A percentile compares a stretch with the other conserved stretches of the same genome.
Conservation (phyloP, 1,140 invertebrate species). For the Eueides isabella region DNA sequence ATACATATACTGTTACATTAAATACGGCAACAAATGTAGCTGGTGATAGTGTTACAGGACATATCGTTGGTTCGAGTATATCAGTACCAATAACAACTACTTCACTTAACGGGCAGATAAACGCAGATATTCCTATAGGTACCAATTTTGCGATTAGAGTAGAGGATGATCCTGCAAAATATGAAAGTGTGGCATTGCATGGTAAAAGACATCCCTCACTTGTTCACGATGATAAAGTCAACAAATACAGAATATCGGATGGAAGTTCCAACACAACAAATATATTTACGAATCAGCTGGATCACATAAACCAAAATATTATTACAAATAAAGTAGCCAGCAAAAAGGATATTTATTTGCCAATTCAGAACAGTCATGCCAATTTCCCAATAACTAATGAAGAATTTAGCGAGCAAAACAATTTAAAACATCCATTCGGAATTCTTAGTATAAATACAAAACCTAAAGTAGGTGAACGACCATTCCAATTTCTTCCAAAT, state of each 20-base stretch:
- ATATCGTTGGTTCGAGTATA: conserved; percentile 67
- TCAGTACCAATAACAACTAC: conserved; percentile 57
- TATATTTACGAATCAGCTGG: not conserved
- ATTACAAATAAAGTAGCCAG: not conserved
- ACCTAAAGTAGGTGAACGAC: conserved; percentile 48
- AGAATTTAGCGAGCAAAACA: conserved; percentile 26
- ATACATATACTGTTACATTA: conserved; percentile 61
- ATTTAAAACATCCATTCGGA: conserved; percentile 35
- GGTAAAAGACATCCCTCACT: conserved; percentile 53
- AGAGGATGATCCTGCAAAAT: conserved; percentile 64
- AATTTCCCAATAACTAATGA: conserved; percentile 79
- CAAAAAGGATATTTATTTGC: conserved; percentile 33
- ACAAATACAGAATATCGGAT: not conserved
- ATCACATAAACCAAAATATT: not conserved
- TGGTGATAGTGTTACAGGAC: conserved; percentile 48
- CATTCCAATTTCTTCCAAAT: conserved; percentile 60
- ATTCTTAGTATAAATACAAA: conserved; percentile 42
- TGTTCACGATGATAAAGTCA: conserved; percentile 48
- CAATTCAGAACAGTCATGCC: conserved; percentile 74
- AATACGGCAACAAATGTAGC: conserved; percentile 68
- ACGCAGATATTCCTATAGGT: conserved; percentile 78
- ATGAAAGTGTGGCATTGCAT: conserved; percentile 61
- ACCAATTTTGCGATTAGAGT: conserved; percentile 80
- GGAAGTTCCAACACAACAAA: not conserved
- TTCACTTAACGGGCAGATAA: conserved; percentile 58